These are phyloP conservation scores for Karalla daura DNA, from an alignment of 2,797 vertebrate species.

Conservation along the genomic window DNA sequence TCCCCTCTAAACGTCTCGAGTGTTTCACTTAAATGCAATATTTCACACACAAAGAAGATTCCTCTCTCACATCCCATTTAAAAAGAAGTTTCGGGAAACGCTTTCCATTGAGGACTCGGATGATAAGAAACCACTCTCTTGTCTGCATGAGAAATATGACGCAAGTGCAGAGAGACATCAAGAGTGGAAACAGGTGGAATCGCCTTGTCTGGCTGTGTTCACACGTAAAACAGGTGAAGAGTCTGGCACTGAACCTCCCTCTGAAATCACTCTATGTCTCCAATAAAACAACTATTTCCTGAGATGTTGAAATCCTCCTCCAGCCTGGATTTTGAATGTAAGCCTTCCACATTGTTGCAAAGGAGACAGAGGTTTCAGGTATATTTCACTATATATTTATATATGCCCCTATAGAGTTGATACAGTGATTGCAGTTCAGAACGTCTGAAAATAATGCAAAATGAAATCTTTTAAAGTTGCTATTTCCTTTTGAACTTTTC, in stretches of 20 bases:
- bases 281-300: neutral
- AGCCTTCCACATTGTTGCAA: neutral
- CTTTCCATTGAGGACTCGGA: neutral
- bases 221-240: no score
- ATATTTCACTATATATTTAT: neutral
- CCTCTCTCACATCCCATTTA: neutral
- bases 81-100: neutral
- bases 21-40: neutral
- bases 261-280: neutral
- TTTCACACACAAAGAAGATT: neutral
- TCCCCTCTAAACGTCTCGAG: neutral
- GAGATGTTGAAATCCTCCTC: neutral
- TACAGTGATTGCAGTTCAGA: constrained; percentile 15
- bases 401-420: constrained; percentile 16
- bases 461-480: constrained; percentile 30
- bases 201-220: no score
- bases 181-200: no score
- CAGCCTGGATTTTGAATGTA: neutral
- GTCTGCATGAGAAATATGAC: no score
- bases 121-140: neutral
- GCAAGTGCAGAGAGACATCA: no score
- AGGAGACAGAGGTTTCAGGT: neutral
- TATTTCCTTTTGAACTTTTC: constrained; percentile 45
- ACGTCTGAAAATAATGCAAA: constrained; percentile 20
- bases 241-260: no score